Evolutionary conservation across 2,113 vertebrate genomes (phyloP).

Genomic region (Phainopepla nitens): DNA sequence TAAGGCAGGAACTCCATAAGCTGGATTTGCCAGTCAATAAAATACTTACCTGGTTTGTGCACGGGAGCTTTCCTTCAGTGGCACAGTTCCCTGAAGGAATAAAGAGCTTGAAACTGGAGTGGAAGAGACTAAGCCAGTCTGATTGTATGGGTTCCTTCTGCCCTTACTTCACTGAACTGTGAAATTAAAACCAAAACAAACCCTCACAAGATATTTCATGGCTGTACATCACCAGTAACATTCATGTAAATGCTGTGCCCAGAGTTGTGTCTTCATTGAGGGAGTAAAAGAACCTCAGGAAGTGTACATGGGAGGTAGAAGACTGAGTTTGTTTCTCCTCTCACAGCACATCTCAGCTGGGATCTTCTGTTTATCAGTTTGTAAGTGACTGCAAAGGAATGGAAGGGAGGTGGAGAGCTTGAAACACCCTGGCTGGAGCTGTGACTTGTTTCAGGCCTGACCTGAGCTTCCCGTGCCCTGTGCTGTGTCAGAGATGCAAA

Average conservation of each 20-base stretch:
- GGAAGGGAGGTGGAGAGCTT: not conserved
- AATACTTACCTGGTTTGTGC: not conserved
- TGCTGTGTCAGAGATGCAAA: not conserved
- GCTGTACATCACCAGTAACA: not conserved
- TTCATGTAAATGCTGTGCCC: not conserved
- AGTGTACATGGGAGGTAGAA: not conserved
- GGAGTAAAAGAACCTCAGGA: not conserved
- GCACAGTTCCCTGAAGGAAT: not conserved
- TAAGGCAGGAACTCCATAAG: not conserved
- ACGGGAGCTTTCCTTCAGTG: not conserved
- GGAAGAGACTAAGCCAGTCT: not conserved
- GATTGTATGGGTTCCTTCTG: not conserved
- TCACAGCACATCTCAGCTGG: not conserved
- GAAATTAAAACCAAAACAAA: not conserved
- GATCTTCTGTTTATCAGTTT: not conserved
- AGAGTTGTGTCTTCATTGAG: not conserved
- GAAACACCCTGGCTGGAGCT: rapidly evolving
- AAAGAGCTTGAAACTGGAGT: not conserved
- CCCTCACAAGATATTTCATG: not conserved
- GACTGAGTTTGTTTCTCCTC: not conserved
- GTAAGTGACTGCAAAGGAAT: not conserved
- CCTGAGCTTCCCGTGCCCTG: rapidly evolving
- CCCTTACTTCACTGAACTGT: not conserved
- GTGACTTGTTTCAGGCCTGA: not conserved
- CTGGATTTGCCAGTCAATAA: not conserved